A percentile compares a stretch with the other conserved stretches of the same genome.
phyloP scores from a whole-genome alignment of 2,797 vertebrate genomes.

The Thaleichthys pacificus region DNA sequence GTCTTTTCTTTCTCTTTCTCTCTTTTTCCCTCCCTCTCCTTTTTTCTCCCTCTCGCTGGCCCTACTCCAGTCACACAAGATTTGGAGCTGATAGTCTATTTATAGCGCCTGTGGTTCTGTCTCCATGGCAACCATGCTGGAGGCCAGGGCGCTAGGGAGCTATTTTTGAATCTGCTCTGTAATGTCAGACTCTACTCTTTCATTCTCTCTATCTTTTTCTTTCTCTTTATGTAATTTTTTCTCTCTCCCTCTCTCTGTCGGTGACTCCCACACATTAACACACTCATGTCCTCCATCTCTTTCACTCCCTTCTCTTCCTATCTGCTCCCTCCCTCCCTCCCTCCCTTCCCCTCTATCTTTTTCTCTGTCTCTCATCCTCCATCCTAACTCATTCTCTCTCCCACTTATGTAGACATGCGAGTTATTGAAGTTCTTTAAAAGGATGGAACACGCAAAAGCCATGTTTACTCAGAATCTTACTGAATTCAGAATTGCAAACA shows the following conservation, averaged over 20 bases:
- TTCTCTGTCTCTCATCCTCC: background rate
- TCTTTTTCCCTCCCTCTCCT: conserved; percentile 16
- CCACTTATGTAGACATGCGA: too few species aligned
- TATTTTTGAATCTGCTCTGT: conserved; percentile 93
- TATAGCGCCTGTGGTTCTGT: conserved; percentile 91
- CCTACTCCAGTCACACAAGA: conserved; percentile 85
- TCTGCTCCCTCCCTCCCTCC: background rate
- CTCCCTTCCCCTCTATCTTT: background rate
- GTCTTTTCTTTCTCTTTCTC: conserved; percentile 38
- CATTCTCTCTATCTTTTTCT: conserved; percentile 31
- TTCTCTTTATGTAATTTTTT: background rate
- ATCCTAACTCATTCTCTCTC: background rate
- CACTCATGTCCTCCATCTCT: background rate
- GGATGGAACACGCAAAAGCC: too few species aligned
- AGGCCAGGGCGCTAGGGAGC: conserved; percentile 88
- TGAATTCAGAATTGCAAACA: too few species aligned
- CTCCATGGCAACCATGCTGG: conserved; percentile 88
- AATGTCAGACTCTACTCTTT: conserved; percentile 81
- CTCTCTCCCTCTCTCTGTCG: background rate
- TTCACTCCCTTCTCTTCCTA: background rate
- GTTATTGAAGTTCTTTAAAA: too few species aligned
- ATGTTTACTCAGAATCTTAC: too few species aligned
- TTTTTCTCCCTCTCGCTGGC: conserved; percentile 67
- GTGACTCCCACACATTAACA: background rate
- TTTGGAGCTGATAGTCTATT: conserved; percentile 91